phyloP scores from a whole-genome alignment of 53 echinoderm and acorn worm species.

The Zoroaster sp. region DNA sequence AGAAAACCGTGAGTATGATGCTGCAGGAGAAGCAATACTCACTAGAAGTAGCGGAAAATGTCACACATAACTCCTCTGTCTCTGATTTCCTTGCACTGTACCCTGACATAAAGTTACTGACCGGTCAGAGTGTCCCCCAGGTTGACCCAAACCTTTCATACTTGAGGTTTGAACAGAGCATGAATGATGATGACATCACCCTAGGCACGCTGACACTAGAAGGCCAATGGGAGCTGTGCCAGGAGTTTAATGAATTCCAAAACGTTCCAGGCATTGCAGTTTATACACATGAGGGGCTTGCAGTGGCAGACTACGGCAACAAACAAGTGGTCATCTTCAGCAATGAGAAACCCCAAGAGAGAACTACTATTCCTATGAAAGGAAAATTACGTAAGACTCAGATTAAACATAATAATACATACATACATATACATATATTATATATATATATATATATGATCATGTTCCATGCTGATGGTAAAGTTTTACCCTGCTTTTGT shows the following conservation, averaged over 20 bases:
- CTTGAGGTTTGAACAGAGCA: background rate
- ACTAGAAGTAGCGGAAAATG: background rate
- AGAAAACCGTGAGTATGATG: background rate
- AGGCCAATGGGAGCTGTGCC: background rate
- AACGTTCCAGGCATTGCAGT: background rate
- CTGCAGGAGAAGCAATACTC: background rate
- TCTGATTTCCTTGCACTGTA: background rate
- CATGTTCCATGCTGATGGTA: too few relatives aligned
- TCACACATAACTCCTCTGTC: background rate
- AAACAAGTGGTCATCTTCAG: too few relatives aligned
- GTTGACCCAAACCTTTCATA: background rate
- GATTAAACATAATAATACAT: too few relatives aligned
- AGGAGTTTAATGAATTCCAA: background rate
- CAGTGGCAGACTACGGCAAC: background rate
- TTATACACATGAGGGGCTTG: background rate
- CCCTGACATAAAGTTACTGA: background rate
- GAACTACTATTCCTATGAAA: too few relatives aligned
- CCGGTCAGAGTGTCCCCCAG: background rate
- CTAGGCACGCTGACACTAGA: background rate
- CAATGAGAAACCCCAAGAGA: too few relatives aligned
- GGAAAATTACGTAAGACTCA: too few relatives aligned
- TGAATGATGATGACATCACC: background rate
- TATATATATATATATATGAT: too few relatives aligned
- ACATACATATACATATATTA: too few relatives aligned
- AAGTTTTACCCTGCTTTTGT: too few relatives aligned